These are phyloP conservation scores for Ephydatia muelleri DNA, from an alignment of 37 sponge, comb jelly and placozoan genomes.

Conservation along the genomic window DNA sequence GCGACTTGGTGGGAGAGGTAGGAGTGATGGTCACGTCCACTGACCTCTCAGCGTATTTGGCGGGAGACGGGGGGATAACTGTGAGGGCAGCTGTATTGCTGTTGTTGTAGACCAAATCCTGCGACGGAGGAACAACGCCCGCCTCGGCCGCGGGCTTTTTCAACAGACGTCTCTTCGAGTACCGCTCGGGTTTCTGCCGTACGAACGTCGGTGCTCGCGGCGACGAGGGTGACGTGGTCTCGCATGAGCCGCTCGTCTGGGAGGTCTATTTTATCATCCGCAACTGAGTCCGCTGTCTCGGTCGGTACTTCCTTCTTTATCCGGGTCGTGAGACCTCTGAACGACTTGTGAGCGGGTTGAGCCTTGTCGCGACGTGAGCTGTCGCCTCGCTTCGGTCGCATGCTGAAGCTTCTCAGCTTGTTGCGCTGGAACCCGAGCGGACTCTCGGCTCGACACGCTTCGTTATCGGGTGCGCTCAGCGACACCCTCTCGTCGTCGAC, in stretches of 20 bases:
- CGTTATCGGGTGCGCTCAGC: slow-evolving; percentile 33
- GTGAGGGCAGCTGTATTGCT: background rate
- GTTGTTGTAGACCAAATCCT: background rate
- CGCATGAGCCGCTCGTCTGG: slow-evolving; percentile 45
- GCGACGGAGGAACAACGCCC: background rate
- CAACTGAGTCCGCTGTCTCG: slow-evolving; percentile 6
- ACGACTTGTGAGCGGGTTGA: background rate
- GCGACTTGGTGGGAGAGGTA: background rate
- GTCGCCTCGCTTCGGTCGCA: slow-evolving; percentile 21
- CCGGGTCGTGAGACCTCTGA: background rate
- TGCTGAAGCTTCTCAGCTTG: slow-evolving; percentile 60
- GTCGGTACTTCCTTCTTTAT: background rate
- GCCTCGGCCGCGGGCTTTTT: background rate
- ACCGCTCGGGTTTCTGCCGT: background rate
- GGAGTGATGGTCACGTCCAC: background rate
- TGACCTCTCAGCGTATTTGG: background rate
- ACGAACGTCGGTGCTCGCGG: background rate
- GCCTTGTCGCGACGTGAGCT: background rate
- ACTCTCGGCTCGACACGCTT: slow-evolving; percentile 12
- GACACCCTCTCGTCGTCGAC: background rate
- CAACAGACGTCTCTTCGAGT: background rate
- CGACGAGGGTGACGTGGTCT: slow-evolving; percentile 31
- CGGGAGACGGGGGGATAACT: background rate
- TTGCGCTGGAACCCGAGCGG: slow-evolving; percentile 49
- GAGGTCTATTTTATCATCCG: slow-evolving; percentile 55